Base-by-base conservation (phyloP, 1,140 invertebrate genomes). In the Eriocheir sinensis region DNA sequence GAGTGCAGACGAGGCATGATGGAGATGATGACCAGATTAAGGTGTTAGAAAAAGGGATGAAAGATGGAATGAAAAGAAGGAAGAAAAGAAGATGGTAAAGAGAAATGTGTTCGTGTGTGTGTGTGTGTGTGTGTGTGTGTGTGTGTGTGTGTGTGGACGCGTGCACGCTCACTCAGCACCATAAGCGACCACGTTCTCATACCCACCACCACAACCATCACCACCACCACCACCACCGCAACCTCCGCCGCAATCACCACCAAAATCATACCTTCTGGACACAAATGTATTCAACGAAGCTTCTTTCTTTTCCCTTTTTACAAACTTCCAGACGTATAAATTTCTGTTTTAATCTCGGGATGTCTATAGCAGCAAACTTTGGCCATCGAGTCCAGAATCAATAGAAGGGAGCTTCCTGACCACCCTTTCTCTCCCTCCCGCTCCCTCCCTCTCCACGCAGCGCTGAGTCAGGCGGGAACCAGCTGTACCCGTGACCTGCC, bases 61-160 rank as follows among this genome's bases (percentile, higher is more conserved):
- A 30, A 15, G 85, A 30, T 40, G 36, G 38, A 40, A 4, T 9
- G 21, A 48, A 30, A 48, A 21, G n/a, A n/a, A n/a, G n/a, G n/a
- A n/a, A 88, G 17, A 30, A n/a, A 36, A 0, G 21, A 27, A 9
- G 41, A 44, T 6, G 3, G 85, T 36, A 38, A 40, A 44, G 27
- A 36, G n/a, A n/a, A n/a, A n/a, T n/a, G n/a, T n/a, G n/a, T n/a
- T n/a, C 12, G 36, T 44, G 6, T 72, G 53, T 40, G 85, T 88
- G 85, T 88, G 85, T 88, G 83, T 88, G 34, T 88, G 85, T 88
- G 34, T 88, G 30, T 88, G 34, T 38, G 34, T 36, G 32, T 88
- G 85, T 88, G 34, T 88, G 41, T 34, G 21, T 88, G 32, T 88
- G 41, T 88, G 3, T 88, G 36, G 34, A 34, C 27, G 85, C 30